Evolutionary conservation across 2,113 vertebrate genomes (phyloP), one percentile per base, ranked within the genome.

Genomic region (Microcebus tavaratra): DNA sequence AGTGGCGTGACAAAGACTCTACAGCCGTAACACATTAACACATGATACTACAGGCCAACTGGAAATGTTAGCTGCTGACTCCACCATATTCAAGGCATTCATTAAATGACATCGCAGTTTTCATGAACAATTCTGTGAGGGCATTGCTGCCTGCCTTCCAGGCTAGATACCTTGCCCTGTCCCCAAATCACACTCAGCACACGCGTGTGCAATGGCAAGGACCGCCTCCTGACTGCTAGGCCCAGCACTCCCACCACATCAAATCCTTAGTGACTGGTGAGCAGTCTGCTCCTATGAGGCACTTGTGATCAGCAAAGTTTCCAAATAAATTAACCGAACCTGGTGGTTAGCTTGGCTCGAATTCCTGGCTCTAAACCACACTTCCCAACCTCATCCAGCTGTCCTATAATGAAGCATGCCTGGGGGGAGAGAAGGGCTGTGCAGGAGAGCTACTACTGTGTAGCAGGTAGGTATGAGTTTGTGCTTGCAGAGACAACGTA

Each of bases 221-320:
- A 6, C 25, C 29, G n/a, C 25, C 59, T 18, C 29, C 45, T 13
- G 11, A 10, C 9, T 48, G 25, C 36, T 0, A 2, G 34, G 84
- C 3, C 3, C 1, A 0, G 27, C 50, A 3, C 23, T 34, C 31
- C 75, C 27, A 42, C 21, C 29, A 7, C 50, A 36, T 2, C 17
- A 0, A 29, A 10, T 10, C 7, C 48, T n/a, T 29, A 23, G 0
- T 0, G 57, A 9, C 73, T 57, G 21, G 6, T 13, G 12, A 61
- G 48, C 55, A 23, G 25, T 53, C 11, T 29, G 48, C 50, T 61
- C 15, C 34, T 11, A 1, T 8, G 1, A 55, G 65, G 23, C 39
- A 34, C 4, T 2, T 25, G 36, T 4, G 34, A 31, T 36, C 67
- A 1, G 25, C 25, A 48, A 36, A 2, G 29, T 39, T 36, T 31